Conservation (phyloP, 1,140 invertebrate species). For the Diorhabda elongata region DNA sequence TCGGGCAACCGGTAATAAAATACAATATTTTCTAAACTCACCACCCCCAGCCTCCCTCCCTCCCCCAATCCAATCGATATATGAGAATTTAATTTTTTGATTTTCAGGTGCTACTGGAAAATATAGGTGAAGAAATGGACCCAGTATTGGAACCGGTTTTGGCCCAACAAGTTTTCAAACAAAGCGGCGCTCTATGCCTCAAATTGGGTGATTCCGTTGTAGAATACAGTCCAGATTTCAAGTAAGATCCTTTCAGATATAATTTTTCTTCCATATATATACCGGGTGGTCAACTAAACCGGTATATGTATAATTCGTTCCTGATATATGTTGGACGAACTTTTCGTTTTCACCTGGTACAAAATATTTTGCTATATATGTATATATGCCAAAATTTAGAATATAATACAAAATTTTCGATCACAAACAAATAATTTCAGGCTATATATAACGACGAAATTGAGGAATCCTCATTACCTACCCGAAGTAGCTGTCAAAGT, state of each 20-base stretch:
- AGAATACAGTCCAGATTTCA: slow-evolving; percentile 82
- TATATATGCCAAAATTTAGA: neutral
- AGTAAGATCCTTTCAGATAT: slow-evolving; percentile 50
- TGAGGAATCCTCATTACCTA: slow-evolving; percentile 89
- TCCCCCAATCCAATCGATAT: too few species aligned
- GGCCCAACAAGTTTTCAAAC: slow-evolving; percentile 84
- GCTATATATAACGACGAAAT: slow-evolving; percentile 92
- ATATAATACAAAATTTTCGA: neutral
- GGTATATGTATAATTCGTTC: too few species aligned
- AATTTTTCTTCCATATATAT: neutral
- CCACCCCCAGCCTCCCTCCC: too few species aligned
- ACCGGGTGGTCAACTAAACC: too few species aligned
- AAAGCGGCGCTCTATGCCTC: slow-evolving; percentile 73
- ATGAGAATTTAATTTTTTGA: neutral
- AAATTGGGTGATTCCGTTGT: slow-evolving; percentile 80
- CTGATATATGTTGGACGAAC: too few species aligned
- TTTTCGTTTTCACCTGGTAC: too few species aligned
- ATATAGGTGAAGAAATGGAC: slow-evolving; percentile 85
- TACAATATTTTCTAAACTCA: neutral
- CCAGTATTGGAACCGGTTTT: slow-evolving; percentile 84
- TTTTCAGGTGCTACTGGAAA: slow-evolving; percentile 74
- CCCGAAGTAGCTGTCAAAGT: slow-evolving; percentile 91
- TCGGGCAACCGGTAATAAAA: slow-evolving; percentile 71
- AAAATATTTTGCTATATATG: too few species aligned
- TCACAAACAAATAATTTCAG: slow-evolving; percentile 48